Percentiles rank a stretch among this genome's conserved stretches.
phyloP scores from a whole-genome alignment of 2,113 vertebrate species.

The Plecturocebus donacophilus region DNA sequence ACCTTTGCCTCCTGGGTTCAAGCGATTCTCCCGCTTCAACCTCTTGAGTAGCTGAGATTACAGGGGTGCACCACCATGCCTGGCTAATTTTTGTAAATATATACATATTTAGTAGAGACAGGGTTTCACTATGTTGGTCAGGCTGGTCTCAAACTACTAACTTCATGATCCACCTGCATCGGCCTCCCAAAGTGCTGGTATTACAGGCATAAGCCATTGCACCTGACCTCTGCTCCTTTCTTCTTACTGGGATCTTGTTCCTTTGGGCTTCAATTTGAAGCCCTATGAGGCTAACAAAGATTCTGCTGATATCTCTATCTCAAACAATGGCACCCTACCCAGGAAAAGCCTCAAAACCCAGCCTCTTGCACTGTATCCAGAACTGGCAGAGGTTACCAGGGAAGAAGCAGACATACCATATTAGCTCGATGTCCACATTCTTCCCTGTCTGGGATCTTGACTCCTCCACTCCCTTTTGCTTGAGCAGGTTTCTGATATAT shows the following conservation, averaged over 20 bases:
- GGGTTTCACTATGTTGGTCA: no score
- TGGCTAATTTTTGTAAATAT: no score
- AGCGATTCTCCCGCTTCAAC: no score
- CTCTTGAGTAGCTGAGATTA: no score
- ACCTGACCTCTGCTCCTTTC: no score
- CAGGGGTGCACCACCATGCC: no score
- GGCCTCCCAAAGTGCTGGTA: no score
- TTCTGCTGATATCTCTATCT: not conserved
- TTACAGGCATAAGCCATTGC: no score
- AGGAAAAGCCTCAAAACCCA: not conserved
- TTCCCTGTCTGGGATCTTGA: not conserved
- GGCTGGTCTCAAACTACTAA: no score
- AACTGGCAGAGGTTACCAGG: not conserved
- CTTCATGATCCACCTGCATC: no score
- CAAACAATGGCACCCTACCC: not conserved
- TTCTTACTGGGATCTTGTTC: not conserved
- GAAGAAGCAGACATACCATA: not conserved
- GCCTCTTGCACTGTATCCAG: not conserved
- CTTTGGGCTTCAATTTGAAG: not conserved
- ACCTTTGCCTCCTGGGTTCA: no score
- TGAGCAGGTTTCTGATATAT: not conserved
- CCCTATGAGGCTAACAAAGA: not conserved
- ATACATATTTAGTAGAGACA: no score
- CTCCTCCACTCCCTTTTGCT: not conserved
- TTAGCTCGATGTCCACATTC: rapidly evolving